Conservation (phyloP, 2,113 vertebrate species). For the Myocastor coypus region DNA sequence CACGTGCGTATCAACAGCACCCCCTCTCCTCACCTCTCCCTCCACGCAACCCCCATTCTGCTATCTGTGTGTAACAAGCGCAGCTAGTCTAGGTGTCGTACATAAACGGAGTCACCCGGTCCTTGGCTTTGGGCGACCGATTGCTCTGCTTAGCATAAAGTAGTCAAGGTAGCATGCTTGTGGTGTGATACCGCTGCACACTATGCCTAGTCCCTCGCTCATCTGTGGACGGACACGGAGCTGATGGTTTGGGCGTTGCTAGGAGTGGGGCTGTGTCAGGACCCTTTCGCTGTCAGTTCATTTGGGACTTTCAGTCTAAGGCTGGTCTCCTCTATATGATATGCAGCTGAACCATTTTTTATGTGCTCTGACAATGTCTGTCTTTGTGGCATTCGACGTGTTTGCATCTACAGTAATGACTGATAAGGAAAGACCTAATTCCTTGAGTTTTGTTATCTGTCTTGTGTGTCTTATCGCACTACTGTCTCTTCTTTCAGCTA, state of each 20-base stretch:
- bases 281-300: not conserved
- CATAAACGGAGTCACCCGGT: not conserved
- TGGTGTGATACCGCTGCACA: not conserved
- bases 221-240: not conserved
- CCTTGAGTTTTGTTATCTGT: not conserved
- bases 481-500: not conserved
- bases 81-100: not conserved
- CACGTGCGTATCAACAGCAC: too few species aligned
- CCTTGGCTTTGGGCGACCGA: not conserved
- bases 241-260: not conserved
- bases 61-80: not conserved
- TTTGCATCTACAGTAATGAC: not conserved
- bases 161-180: not conserved
- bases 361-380: not conserved
- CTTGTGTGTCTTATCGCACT: not conserved
- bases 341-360: not conserved
- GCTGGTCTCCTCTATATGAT: not conserved
- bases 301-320: not conserved
- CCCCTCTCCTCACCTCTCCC: fast-evolving
- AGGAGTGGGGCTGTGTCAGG: not conserved
- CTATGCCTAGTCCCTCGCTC: not conserved
- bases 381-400: not conserved
- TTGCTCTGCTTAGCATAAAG: not conserved
- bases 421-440: not conserved
- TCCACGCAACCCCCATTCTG: not conserved